Evolutionary conservation across 35 echinoderm and acorn worm genomes (phyloP).

Genomic region (Amphiura filiformis): DNA sequence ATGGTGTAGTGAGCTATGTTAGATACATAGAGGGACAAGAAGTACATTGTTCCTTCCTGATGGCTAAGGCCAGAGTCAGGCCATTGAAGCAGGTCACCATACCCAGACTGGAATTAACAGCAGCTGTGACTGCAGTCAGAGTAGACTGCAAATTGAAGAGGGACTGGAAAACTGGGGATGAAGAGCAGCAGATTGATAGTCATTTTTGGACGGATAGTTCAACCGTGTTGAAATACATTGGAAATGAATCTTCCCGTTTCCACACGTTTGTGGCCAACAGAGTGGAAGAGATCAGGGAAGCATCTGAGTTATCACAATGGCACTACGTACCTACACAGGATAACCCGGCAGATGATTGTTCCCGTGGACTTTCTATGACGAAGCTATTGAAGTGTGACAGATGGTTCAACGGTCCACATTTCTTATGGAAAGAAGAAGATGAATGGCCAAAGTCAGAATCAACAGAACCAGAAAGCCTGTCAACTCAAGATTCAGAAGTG

Average conservation of each 20-base stretch:
- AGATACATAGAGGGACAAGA: too few relatives aligned
- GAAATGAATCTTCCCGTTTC: constrained; percentile 27
- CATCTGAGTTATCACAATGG: constrained; percentile 48
- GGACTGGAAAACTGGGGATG: not conserved
- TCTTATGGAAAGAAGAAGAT: not conserved
- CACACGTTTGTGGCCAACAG: constrained; percentile 64
- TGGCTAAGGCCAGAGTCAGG: constrained; percentile 14
- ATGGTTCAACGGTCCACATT: too few relatives aligned
- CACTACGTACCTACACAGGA: constrained; percentile 27
- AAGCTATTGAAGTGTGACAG: too few relatives aligned
- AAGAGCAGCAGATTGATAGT: too few relatives aligned
- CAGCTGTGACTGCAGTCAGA: constrained; percentile 32
- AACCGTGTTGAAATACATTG: constrained; percentile 43
- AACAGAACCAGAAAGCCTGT: too few relatives aligned
- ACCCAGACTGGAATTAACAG: constrained; percentile 40
- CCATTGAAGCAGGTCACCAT: constrained; percentile 36
- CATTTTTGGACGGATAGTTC: constrained; percentile 55
- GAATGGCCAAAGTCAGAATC: not conserved
- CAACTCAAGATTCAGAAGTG: too few relatives aligned
- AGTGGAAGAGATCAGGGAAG: constrained; percentile 31
- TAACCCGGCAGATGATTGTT: constrained; percentile 70
- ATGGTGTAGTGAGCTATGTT: too few relatives aligned
- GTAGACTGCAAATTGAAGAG: constrained; percentile 14
- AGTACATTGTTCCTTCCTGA: not conserved
- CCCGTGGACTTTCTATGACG: too few relatives aligned